Base-by-base conservation (phyloP, 2,113 vertebrate species). In the Crotophaga sulcirostris region DNA sequence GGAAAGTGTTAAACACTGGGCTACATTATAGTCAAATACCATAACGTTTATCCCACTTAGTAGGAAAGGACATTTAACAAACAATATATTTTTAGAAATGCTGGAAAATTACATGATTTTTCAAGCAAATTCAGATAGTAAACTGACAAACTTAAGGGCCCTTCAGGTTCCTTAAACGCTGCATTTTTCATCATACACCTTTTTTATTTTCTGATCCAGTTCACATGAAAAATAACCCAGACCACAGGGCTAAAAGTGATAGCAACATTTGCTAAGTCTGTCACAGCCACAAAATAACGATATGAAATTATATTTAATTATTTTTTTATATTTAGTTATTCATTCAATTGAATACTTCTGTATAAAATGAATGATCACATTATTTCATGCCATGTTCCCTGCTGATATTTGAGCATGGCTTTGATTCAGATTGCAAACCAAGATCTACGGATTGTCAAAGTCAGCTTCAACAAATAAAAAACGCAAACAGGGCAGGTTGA, bases 1-100 rank as follows among this genome's bases (percentile, higher is more conserved):
- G 28, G 84, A 80, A 6, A 86, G 63, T 49, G 54, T 93, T 94
- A 94, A 97, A 93, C 26, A 31, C n/a, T 76, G 44, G 64, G 38
- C 44, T 70, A 78, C 47, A 75, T 93, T 96, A 94, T 25, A 7
- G 87, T 75, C 80, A 94, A 91, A 89, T 72, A 67, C 51, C 44
- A 83, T 34, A 36, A 69, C 52, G 36, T 89, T 96, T 49, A 66
- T 75, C 90, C 26, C 33, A 72, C 40, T 80, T 59, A 56, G n/a
- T 8, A 68, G 47, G 25, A 85, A 93, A 95, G 44, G 45, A 77
- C 42, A 67, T 74, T 87, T 87, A 72, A 72, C n/a, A 60, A 73
- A 55, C 15, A 11, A 66, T 66, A 16, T 52, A 42, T 58, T 60
- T 33, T 36, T 17, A 17, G 11, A 88, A 79, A 40, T 23, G 10